Base-by-base conservation (phyloP, 2,888 invertebrate species). In the Abrostola tripartita region DNA sequence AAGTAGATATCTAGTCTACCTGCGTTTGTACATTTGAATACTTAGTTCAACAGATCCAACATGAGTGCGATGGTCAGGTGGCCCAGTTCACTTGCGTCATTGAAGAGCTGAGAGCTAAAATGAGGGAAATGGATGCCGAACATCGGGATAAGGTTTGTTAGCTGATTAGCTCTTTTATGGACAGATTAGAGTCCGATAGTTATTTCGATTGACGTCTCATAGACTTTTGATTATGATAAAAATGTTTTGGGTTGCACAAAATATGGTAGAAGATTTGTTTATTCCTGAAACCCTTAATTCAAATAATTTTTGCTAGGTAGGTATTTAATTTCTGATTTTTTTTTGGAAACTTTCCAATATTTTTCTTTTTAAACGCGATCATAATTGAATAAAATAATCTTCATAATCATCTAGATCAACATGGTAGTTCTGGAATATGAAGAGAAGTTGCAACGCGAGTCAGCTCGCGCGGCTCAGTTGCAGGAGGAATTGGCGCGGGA, bases 361-460 rank as follows among this genome's bases (percentile, higher is more conserved):
- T 24, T 1, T 24, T 24, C 1, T 2, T 24, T 2, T 24, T 24
- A 1, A 24, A 24, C 24, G 4, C 1, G 24, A 24, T 24, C 24
- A 2, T 24, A 24, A 2, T 24, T 24, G 1, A 12, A 44, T 14
- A 0, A 12, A 49, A 24, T 24, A 24, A 24, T 24, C 24, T 4
- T 24, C 24, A 41, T 36, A 56, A 55, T 41, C 0, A 66, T 65
- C 0, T 71, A 94, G 94, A 89, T 92, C 83, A 94, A 93, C 69
- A 81, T 90, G 10, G 84, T 93, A 42, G 94, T 95, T 0, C 72
- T 95, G 56, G 94, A 95, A 52, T 94, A 94, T 65, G 95, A 95
- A 78, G 94, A 95, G 79, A 93, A 92, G 78, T 81, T 95, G 14
- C 94, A 95, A 61, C 85, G 91, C 0, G 86, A 89, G 7, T 84